phyloP scores from a whole-genome alignment of 35 echinoderm and acorn worm genomes.

The Lytechinus variegatus region DNA sequence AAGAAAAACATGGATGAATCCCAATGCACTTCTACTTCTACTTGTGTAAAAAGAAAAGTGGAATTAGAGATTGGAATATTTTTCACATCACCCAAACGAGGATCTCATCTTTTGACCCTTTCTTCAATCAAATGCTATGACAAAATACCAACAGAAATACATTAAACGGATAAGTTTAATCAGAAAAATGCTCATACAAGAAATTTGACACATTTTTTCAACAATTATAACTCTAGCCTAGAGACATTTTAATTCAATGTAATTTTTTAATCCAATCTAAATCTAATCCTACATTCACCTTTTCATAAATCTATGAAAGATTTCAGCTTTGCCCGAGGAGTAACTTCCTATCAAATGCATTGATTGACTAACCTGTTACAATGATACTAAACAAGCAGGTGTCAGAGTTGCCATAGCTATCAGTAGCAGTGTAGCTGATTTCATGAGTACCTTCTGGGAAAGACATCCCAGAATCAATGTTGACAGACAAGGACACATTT shows the following conservation, averaged over 20 bases:
- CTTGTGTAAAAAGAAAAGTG: not conserved
- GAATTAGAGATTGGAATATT: not conserved
- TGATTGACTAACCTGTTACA: constrained; percentile 21
- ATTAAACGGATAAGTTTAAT: too few species aligned
- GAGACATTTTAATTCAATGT: too few species aligned
- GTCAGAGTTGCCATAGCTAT: constrained; percentile 27
- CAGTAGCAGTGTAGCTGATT: constrained; percentile 55
- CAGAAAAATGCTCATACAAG: too few species aligned
- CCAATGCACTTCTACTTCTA: not conserved
- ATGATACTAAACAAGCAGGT: constrained; percentile 48
- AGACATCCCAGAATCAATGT: not conserved
- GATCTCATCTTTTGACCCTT: not conserved
- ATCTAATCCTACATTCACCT: too few species aligned
- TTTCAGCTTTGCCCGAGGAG: too few species aligned
- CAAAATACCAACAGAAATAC: too few species aligned
- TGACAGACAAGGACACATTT: constrained; percentile 42
- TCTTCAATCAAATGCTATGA: too few species aligned
- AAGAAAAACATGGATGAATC: not conserved
- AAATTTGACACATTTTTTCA: too few species aligned
- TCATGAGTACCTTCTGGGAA: constrained; percentile 21
- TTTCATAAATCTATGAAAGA: too few species aligned
- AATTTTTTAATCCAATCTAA: too few species aligned
- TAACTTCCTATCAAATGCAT: not conserved
- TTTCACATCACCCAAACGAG: not conserved
- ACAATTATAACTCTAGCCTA: too few species aligned